phyloP scores from a whole-genome alignment of 2,888 invertebrate genomes.

The Trichogramma dendrolimi region DNA sequence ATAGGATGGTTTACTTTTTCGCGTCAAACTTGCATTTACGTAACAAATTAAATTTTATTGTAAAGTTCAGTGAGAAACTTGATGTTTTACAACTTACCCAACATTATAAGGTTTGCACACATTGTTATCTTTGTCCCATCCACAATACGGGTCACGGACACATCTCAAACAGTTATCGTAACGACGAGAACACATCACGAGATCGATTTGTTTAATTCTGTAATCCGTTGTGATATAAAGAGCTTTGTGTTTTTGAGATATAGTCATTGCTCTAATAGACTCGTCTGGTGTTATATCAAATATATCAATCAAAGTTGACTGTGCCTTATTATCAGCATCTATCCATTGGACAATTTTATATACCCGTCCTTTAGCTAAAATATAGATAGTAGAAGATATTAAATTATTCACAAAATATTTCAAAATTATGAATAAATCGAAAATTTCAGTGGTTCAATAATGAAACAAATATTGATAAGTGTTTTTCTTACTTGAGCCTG shows the following conservation, averaged over 20 bases:
- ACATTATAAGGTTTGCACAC: slow-evolving; percentile 83
- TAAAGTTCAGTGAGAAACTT: slow-evolving; percentile 21
- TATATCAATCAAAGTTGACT: slow-evolving; percentile 83
- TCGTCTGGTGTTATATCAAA: slow-evolving; percentile 89
- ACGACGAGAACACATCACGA: slow-evolving; percentile 84
- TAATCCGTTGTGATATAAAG: slow-evolving; percentile 87
- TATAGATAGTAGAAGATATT: slow-evolving; percentile 10
- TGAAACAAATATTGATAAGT: too few relatives aligned
- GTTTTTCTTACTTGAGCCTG: slow-evolving; percentile 76
- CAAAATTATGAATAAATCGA: too few relatives aligned
- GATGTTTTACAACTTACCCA: slow-evolving; percentile 58
- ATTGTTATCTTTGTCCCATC: slow-evolving; percentile 90
- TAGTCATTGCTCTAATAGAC: slow-evolving; percentile 82
- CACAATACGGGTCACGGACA: slow-evolving; percentile 93
- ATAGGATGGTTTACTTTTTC: too few relatives aligned
- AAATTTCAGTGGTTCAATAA: too few relatives aligned
- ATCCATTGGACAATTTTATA: slow-evolving; percentile 93
- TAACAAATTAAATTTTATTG: neutral
- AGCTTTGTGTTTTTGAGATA: slow-evolving; percentile 82
- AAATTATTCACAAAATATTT: neutral
- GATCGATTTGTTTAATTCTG: slow-evolving; percentile 81
- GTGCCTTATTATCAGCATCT: slow-evolving; percentile 71
- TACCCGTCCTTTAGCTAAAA: slow-evolving; percentile 78
- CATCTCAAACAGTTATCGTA: slow-evolving; percentile 91
- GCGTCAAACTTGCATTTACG: too few relatives aligned